Evolutionary conservation across 2,113 vertebrate species (phyloP).

Genomic region (Eubucco bourcierii): DNA sequence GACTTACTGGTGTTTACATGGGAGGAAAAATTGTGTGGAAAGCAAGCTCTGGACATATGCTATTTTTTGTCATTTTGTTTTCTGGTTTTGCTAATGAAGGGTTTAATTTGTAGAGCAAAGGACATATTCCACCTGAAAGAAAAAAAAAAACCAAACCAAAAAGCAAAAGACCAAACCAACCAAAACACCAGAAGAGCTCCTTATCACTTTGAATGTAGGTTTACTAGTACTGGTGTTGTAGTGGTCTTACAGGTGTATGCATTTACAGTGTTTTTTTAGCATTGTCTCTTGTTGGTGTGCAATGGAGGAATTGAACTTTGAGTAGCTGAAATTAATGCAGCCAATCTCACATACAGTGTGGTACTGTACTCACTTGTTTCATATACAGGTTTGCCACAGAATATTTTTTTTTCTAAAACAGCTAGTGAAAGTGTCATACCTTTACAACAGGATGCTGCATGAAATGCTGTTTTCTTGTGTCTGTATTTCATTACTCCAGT

Average conservation of each 20-base stretch:
- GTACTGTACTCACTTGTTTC: neutral
- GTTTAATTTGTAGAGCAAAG: neutral
- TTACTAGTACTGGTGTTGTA: neutral
- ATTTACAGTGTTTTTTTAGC: neutral
- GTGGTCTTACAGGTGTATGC: neutral
- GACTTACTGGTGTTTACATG: neutral
- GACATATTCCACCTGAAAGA: neutral
- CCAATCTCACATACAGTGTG: neutral
- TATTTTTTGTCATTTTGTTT: neutral
- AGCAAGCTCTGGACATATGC: neutral
- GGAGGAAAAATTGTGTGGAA: neutral
- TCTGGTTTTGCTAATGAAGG: neutral
- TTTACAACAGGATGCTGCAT: neutral
- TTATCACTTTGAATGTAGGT: neutral
- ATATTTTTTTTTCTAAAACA: neutral
- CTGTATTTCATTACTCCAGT: neutral
- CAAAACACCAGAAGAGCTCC: neutral
- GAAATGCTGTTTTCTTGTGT: neutral
- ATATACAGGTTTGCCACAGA: neutral
- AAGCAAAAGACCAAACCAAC: neutral
- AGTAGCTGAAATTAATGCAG: neutral
- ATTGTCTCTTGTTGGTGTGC: neutral
- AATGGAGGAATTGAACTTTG: neutral
- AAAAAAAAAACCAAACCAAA: accelerated
- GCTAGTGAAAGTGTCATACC: neutral